phyloP scores from a whole-genome alignment of 2,113 vertebrate species.

The Hemiprocne comata region DNA sequence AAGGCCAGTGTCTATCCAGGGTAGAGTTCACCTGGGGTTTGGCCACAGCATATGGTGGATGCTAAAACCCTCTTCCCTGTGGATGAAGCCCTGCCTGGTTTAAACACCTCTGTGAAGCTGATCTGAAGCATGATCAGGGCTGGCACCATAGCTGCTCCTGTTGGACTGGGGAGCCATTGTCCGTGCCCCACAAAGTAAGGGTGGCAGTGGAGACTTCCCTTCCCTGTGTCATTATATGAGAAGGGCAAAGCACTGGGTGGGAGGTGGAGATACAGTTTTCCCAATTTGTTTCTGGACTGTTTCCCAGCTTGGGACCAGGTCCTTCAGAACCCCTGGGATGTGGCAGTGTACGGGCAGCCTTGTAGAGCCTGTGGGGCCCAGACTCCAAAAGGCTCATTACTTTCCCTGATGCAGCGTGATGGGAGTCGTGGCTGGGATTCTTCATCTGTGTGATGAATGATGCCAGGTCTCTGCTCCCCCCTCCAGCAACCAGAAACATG shows the following conservation, averaged over 20 bases:
- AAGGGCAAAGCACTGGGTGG: neutral
- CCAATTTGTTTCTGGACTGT: neutral
- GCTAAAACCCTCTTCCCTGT: neutral
- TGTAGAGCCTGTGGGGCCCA: neutral
- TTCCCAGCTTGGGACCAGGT: neutral
- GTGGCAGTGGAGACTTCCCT: neutral
- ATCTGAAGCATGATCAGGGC: neutral
- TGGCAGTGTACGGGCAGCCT: accelerated
- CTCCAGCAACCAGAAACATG: neutral
- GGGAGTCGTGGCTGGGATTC: neutral
- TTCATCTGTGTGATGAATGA: neutral
- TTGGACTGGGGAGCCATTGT: neutral
- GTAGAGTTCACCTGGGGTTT: neutral
- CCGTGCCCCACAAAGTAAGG: accelerated
- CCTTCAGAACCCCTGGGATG: accelerated
- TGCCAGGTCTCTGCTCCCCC: neutral
- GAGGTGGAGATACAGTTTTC: neutral
- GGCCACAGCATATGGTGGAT: neutral
- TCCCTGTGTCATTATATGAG: accelerated
- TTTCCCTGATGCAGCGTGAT: accelerated
- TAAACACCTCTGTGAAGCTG: neutral
- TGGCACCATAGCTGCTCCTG: neutral
- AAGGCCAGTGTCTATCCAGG: neutral
- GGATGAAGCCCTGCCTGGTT: neutral
- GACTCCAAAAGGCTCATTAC: neutral